A percentile compares a stretch with the other conserved stretches of the same genome.
Conservation (phyloP, 2,113 vertebrate species). For the Phasianus colchicus region DNA sequence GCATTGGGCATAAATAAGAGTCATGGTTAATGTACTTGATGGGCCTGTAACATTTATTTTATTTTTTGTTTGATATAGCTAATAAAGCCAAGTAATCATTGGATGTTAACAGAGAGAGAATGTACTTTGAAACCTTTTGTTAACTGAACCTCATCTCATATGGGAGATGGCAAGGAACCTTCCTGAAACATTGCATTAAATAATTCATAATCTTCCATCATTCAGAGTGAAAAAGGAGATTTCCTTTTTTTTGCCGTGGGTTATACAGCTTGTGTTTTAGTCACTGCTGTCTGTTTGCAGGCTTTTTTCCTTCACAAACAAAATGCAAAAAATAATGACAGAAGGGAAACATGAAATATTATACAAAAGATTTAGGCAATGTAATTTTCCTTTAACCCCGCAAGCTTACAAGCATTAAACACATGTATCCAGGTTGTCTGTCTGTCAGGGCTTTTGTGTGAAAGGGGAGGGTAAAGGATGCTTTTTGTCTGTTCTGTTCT, state of each 20-base stretch:
- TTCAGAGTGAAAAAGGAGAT: neutral
- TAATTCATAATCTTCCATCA: neutral
- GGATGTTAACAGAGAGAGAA: neutral
- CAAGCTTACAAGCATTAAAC: neutral
- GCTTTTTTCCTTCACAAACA: neutral
- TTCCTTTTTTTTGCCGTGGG: neutral
- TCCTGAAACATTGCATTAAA: neutral
- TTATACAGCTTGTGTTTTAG: neutral
- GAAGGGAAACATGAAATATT: neutral
- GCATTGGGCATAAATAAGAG: neutral
- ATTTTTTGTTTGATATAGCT: neutral
- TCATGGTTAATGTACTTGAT: neutral
- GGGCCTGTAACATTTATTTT: neutral
- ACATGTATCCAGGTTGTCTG: neutral
- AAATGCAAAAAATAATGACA: neutral
- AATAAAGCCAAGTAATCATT: neutral
- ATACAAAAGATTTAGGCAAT: neutral
- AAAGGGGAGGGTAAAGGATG: neutral
- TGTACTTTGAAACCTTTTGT: neutral
- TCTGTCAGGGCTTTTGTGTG: neutral
- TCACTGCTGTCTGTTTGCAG: neutral
- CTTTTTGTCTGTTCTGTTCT: neutral
- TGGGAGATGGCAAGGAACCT: neutral
- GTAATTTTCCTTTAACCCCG: neutral
- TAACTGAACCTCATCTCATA: neutral